Base-by-base conservation (phyloP, 2,888 invertebrate genomes). In the Halictus ligatus region DNA sequence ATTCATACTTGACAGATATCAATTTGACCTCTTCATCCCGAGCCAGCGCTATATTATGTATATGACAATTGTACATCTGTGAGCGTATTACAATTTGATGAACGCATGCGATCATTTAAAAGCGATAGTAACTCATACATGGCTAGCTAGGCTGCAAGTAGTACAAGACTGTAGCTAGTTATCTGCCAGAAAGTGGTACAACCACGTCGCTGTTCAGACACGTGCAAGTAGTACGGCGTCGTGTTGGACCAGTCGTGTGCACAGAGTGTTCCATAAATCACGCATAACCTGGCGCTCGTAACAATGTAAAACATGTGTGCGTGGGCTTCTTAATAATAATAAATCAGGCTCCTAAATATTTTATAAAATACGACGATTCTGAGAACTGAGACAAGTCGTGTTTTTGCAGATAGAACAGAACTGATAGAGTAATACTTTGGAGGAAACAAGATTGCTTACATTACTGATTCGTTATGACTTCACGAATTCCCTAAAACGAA, bases 121-220 rank as follows among this genome's bases (percentile, higher is more conserved):
- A 74, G 74, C 48, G n/a, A 60, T 46, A 78, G 71, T 58, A 58
- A 43, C 29, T 15, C 58, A 25, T 54, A 72, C 25, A 15, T 58
- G 21, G 46, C 3, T 60, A 29, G 69, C 21, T n/a, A n/a, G 1
- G 21, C 54, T 21, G n/a, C 43, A 73, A 60, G 46, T 60, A 15
- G n/a, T 60, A 73, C 72, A 43, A 72, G 73, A 29, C 46, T 48
- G n/a, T n/a, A 43, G 25, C 40, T 48, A 29, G 50, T n/a, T 46
- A 60, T n/a, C 35, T 35, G 58, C 29, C 60, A 71, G 73, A 60
- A 79, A 79, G 73, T 79, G 48, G 73, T 73, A 64, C 35, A 48
- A 35, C 60, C 46, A 5, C 48, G 60, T 64, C 13, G 10, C n/a
- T 72, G 13, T 13, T 79, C 79, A 64, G 60, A 35, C 79, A 48